These are phyloP conservation scores for Argynnis bischoffii DNA, from an alignment of 2,888 invertebrate genomes.

Conservation along the genomic window DNA sequence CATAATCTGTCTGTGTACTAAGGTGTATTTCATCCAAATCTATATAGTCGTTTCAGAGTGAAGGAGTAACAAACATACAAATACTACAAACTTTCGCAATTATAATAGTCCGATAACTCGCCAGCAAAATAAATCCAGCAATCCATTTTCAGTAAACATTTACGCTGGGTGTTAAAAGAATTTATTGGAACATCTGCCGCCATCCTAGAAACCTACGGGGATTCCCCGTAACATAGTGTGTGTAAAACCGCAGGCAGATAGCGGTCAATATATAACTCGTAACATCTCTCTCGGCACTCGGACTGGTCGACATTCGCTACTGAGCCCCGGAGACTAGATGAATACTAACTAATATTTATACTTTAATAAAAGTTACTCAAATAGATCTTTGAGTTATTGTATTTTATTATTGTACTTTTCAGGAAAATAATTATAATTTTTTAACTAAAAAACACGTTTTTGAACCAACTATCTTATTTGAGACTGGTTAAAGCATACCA, in stretches of 20 bases:
- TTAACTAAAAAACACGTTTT: too few species aligned
- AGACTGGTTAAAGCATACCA: too few species aligned
- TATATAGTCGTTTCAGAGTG: too few species aligned
- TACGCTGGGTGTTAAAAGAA: conserved; percentile 15
- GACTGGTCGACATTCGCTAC: conserved; percentile 11
- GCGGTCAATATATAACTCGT: not conserved
- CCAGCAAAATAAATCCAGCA: conserved; percentile 3
- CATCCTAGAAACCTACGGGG: conserved; percentile 11
- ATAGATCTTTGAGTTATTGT: too few species aligned
- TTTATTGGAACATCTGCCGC: conserved; percentile 13
- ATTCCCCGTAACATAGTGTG: conserved; percentile 16
- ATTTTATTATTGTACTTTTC: too few species aligned
- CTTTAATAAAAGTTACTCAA: not conserved
- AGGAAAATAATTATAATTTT: too few species aligned
- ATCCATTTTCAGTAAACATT: conserved; percentile 16
- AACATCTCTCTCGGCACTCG: conserved; percentile 15
- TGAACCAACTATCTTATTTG: too few species aligned
- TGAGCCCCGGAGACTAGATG: not conserved
- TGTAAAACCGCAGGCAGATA: conserved; percentile 18
- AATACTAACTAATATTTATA: not conserved
- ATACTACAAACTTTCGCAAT: too few species aligned
- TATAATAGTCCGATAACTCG: not conserved
- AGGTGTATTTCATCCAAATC: too few species aligned
- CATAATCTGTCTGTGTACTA: too few species aligned
- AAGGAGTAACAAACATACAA: too few species aligned